phyloP scores from a whole-genome alignment of 2,797 vertebrate species.

The Enteromius afrohamiltoni region DNA sequence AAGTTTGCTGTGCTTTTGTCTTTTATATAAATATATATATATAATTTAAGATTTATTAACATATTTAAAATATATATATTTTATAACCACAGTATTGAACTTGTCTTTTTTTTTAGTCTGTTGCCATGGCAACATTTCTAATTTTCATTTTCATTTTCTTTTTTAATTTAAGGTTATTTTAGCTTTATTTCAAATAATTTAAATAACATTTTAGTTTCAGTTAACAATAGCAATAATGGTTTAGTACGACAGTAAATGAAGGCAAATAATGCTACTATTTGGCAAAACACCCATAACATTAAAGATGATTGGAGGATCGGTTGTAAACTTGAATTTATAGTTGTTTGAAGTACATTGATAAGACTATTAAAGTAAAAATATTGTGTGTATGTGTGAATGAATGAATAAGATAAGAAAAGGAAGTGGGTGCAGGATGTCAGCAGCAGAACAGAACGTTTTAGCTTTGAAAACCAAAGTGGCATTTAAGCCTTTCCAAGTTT shows the following conservation, averaged over 20 bases:
- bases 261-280: background rate
- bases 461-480: constrained; percentile 15
- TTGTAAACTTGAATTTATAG: background rate
- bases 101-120: background rate
- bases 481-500: background rate
- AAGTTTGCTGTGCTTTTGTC: no score
- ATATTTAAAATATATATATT: accelerated
- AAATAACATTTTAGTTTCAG: background rate
- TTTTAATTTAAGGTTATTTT: background rate
- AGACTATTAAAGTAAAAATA: background rate
- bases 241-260: background rate
- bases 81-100: background rate
- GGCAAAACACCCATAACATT: background rate
- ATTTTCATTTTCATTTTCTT: background rate
- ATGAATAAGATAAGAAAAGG: constrained; percentile 31
- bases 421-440: constrained; percentile 7
- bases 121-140: background rate
- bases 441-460: constrained; percentile 21
- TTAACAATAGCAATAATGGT: background rate
- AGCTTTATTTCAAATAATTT: background rate
- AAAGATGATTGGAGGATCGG: background rate
- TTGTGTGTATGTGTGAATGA: background rate
- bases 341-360: constrained; percentile 3
- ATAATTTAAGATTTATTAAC: no score
- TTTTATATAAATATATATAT: no score